Percentiles rank a stretch among this genome's conserved stretches.
phyloP scores from a whole-genome alignment of 23 tunicate genomes.

The Pegea sp. region DNA sequence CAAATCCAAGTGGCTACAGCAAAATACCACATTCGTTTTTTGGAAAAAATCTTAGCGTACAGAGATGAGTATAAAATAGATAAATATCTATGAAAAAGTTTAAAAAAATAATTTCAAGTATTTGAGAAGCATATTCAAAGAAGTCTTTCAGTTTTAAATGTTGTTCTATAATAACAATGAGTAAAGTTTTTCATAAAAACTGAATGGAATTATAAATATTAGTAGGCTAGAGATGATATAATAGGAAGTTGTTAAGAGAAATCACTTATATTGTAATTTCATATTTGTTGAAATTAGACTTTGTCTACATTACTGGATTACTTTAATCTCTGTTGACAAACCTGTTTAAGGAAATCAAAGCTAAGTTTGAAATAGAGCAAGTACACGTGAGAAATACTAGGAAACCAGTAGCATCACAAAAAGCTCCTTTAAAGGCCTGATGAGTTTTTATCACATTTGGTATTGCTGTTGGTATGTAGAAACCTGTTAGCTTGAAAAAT shows the following conservation, averaged over 20 bases:
- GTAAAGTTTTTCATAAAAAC: no score
- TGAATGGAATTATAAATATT: no score
- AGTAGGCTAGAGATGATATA: no score
- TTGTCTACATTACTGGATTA: no score
- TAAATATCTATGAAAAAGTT: background rate
- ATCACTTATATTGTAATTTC: no score
- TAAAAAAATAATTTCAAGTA: no score
- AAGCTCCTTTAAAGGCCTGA: background rate
- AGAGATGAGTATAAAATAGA: background rate
- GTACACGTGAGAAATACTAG: background rate
- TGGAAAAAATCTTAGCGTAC: background rate
- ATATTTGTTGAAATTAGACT: no score
- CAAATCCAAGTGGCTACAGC: background rate
- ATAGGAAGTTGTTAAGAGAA: no score
- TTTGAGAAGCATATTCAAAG: no score
- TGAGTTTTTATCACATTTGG: background rate
- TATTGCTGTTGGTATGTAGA: background rate
- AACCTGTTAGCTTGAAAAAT: background rate
- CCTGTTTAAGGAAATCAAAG: background rate
- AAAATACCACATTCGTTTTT: background rate
- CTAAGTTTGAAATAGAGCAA: background rate
- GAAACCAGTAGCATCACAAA: background rate
- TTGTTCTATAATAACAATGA: no score
- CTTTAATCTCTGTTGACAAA: no score
- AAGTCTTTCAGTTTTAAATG: no score